phyloP scores from a whole-genome alignment of 2,797 vertebrate species.

The Enteromius argenteus region DNA sequence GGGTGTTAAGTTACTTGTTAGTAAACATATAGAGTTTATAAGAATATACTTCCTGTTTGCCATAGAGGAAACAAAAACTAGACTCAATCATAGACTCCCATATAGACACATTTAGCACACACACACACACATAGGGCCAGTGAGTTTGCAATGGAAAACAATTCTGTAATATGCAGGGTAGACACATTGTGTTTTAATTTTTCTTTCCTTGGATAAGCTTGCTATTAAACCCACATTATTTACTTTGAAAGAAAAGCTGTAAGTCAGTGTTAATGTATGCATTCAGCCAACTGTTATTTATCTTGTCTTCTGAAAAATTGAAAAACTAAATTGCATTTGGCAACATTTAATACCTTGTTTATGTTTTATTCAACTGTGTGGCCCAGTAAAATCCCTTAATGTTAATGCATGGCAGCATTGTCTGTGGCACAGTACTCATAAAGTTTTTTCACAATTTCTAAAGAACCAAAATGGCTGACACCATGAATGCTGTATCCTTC shows the following conservation, averaged over 20 bases:
- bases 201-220: constrained; percentile 46
- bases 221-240: not conserved
- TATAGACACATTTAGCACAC: not conserved
- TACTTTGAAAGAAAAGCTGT: not conserved
- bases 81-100: not conserved
- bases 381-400: not conserved
- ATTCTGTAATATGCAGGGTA: constrained; percentile 60
- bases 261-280: constrained; percentile 5
- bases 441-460: constrained; percentile 68
- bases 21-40: not conserved
- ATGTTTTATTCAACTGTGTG: not conserved
- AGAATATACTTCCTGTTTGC: not conserved
- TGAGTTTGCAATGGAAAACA: constrained; percentile 70
- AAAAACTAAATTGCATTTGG: not conserved
- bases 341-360: not conserved
- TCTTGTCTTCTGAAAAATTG: not conserved
- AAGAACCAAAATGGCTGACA: constrained; percentile 77
- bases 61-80: not conserved
- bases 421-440: constrained; percentile 64
- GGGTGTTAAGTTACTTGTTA: not conserved
- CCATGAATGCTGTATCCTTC: constrained; percentile 66
- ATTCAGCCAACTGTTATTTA: not conserved
- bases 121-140: constrained; percentile 25
- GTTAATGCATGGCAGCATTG: not conserved
- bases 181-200: constrained; percentile 57